Evolutionary conservation across 2,113 vertebrate species (phyloP), one percentile per base, ranked within the genome.

Genomic region (Dasyurus viverrinus): DNA sequence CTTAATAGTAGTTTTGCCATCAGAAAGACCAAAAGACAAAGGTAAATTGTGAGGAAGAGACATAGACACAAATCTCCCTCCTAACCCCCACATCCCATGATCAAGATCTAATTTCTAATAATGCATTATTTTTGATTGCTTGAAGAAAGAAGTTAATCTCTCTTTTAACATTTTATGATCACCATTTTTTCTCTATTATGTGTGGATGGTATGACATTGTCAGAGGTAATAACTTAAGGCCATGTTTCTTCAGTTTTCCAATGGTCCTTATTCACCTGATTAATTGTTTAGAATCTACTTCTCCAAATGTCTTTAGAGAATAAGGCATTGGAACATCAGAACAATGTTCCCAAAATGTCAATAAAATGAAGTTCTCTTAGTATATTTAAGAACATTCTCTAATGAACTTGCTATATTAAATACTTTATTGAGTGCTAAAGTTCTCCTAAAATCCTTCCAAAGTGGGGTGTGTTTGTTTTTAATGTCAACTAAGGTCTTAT

Each of bases 241-340:
- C 24, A 27, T 90, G 89, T 47, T 23, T 52, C 47, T 47, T 90
- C 27, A 30, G 14, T 90, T 90, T 27, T 47, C 47, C 47, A 90
- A 48, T 48, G 46, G 24, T 10, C 22, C 47, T 90, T 52, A 90
- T 84, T 76, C 68, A 52, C 89, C 24, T 50, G 27, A 42, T n/a
- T 84, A 16, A 50, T 50, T 48, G 12, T 24, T 90, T 0, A 3
- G 24, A 90, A 52, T 93, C 36, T 55, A 57, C 27, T 91, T 95
- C 23, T 89, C 46, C 26, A 92, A 10, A 57, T 89, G 91, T 92
- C 96, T 60, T 93, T 22, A 89, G 57, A 95, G 47, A 93, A 94
- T 76, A 94, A 22, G 7, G 52, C 91, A 30, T 25, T 52, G 27
- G 92, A 89, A 89, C 3, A 6, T 42, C 55, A 42, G 0, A 90